Conservation (phyloP, 1,140 invertebrate genomes). For the Heliconius eleuchia region DNA sequence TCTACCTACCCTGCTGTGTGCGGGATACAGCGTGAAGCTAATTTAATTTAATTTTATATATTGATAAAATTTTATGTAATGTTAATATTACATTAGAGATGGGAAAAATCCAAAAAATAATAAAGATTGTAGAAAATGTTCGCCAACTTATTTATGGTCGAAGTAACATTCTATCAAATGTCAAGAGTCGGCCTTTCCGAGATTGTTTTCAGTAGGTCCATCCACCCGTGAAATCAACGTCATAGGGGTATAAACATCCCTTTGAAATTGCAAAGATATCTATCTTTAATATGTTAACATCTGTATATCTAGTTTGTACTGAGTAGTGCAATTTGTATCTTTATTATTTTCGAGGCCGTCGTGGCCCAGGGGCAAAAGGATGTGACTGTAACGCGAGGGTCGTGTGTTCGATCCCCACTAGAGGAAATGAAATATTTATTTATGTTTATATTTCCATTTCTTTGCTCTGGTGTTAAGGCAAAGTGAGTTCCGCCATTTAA, state of each 20-base stretch:
- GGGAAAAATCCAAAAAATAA: slow-evolving; percentile 42
- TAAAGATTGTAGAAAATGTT: slow-evolving; percentile 47
- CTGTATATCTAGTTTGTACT: slow-evolving; percentile 5
- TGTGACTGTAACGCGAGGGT: too few species aligned
- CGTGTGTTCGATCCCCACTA: too few species aligned
- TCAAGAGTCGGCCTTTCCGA: slow-evolving; percentile 67
- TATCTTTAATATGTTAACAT: slow-evolving; percentile 41
- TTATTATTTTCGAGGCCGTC: background rate
- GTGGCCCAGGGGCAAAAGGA: too few species aligned
- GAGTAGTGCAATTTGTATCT: background rate
- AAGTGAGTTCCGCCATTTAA: too few species aligned
- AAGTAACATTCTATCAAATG: slow-evolving; percentile 74
- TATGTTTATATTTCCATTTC: too few species aligned
- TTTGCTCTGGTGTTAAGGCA: too few species aligned
- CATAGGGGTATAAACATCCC: slow-evolving; percentile 60
- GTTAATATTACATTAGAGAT: slow-evolving; percentile 2
- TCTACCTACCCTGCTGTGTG: too few species aligned
- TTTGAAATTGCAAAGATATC: slow-evolving; percentile 56
- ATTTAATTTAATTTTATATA: background rate
- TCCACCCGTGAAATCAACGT: slow-evolving; percentile 73
- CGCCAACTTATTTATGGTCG: slow-evolving; percentile 64
- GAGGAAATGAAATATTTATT: too few species aligned
- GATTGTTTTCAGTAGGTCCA: slow-evolving; percentile 65
- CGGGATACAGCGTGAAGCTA: too few species aligned
- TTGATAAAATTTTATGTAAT: slow-evolving; percentile 4